Percentiles rank a stretch among this genome's conserved stretches.
Conservation (phyloP, 53 echinoderm and acorn worm species). For the Antedon mediterranea region DNA sequence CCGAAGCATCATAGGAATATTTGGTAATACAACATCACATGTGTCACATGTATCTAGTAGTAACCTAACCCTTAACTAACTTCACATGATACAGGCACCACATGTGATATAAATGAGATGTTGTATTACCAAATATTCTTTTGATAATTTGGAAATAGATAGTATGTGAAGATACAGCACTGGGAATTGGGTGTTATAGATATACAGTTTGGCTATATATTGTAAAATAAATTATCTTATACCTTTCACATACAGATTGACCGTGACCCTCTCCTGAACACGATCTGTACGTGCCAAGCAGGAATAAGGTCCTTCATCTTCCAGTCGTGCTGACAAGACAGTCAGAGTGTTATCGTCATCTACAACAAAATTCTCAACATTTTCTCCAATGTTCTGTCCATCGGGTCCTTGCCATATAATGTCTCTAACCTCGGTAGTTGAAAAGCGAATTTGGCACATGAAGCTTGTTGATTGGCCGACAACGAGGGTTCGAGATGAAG, state of each 20-base stretch:
- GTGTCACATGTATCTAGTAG: too few species aligned
- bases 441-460: neutral
- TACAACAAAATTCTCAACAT: neutral
- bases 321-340: neutral
- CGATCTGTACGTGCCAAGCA: neutral
- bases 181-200: too few species aligned
- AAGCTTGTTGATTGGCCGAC: neutral
- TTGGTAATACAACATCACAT: too few species aligned
- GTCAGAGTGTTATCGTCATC: neutral
- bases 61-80: too few species aligned
- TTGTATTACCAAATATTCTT: too few species aligned
- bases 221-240: too few species aligned
- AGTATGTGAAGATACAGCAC: too few species aligned
- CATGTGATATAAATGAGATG: too few species aligned
- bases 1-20: too few species aligned
- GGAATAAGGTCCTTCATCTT: neutral
- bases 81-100: too few species aligned
- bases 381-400: neutral
- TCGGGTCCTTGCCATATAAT: neutral
- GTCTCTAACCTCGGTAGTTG: neutral
- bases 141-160: too few species aligned
- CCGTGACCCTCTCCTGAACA: neutral
- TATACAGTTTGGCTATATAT: too few species aligned
- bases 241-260: neutral
- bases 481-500: neutral